These are phyloP conservation scores for Heterohyrax brucei DNA, from an alignment of 2,797 vertebrate species.

Conservation along the genomic window DNA sequence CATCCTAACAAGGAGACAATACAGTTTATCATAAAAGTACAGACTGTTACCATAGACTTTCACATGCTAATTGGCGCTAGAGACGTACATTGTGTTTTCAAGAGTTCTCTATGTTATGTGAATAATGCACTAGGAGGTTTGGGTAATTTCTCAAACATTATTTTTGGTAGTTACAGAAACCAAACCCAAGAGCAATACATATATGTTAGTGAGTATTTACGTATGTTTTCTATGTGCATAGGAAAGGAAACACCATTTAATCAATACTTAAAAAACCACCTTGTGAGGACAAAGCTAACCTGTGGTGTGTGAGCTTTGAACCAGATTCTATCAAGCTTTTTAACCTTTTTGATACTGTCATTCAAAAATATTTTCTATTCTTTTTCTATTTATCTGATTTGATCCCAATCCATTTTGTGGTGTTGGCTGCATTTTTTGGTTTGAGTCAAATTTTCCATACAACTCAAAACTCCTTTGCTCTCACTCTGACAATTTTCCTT, in stretches of 20 bases:
- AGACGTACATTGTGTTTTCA: constrained; percentile 77
- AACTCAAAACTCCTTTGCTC: constrained; percentile 85
- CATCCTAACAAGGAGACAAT: constrained; percentile 77
- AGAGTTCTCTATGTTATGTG: constrained; percentile 75
- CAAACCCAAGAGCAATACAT: constrained; percentile 64
- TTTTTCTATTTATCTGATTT: constrained; percentile 92
- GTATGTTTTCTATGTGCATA: neutral
- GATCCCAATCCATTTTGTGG: constrained; percentile 91
- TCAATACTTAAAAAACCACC: constrained; percentile 8
- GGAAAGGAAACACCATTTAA: constrained; percentile 58
- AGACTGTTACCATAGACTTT: constrained; percentile 49
- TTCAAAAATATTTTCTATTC: constrained; percentile 91
- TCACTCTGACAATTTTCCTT: constrained; percentile 82
- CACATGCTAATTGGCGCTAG: constrained; percentile 53
- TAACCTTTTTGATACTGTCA: constrained; percentile 89
- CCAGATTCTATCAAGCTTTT: constrained; percentile 72
- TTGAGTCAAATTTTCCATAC: constrained; percentile 91
- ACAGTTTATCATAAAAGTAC: constrained; percentile 67
- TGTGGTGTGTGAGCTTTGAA: neutral
- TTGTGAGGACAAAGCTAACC: constrained; percentile 29
- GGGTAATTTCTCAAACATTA: constrained; percentile 77
- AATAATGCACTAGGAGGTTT: constrained; percentile 52
- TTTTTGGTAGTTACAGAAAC: constrained; percentile 79
- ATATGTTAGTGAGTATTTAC: constrained; percentile 69
- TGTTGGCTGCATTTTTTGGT: constrained; percentile 88